Base-by-base conservation (phyloP, 2,888 invertebrate genomes). In the Monoplex corrugatus region DNA sequence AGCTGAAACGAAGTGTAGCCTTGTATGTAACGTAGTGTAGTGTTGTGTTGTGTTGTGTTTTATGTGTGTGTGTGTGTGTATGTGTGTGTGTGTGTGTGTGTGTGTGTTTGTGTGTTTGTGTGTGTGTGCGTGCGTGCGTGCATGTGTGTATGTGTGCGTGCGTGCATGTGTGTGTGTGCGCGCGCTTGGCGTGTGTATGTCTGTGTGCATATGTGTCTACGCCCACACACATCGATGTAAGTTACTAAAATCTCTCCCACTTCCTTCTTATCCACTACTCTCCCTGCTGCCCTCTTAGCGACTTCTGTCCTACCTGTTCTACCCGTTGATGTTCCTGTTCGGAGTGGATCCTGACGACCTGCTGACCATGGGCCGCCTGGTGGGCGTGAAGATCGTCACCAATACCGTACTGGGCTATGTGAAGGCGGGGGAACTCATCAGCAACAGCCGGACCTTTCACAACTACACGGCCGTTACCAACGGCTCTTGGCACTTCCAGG, bases 401-500 rank as follows among this genome's bases (percentile, higher is more conserved):
- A 80, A 35, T 35, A 13, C 80, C 0, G 23, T 35, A 50, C 50
- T 87, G 44, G 80, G 57, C 13, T 57, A 83, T 45, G 28, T 6
- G 83, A 43, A 83, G 45, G 44, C 45, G n/a, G 83, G 44, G 6
- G n/a, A 43, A 10, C 44, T 87, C 50, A 78, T 35, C n/a, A n/a
- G 80, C n/a, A 87, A 87, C 63, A 32, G 28, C 2, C 32, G 19
- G 23, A 40, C 19, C 28, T 45, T 92, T 63, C 80, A 72, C 10
- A 87, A 90, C 6, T 92, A 93, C 82, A 50, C 45, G 2, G 8
- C 57, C 0, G 1, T 45, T 0, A 78, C 87, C 44, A 93, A 93
- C 87, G 89, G 88, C n/a, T 89, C 93, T 2, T 91, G 91, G 91
- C 68, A 86, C 38, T 87, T 88, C 72, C 44, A 50, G 23, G 91